A percentile compares a stretch with the other conserved stretches of the same genome.
These are phyloP conservation scores for Nothura maculosa DNA, from an alignment of 2,797 vertebrate species.

Conservation along the genomic window DNA sequence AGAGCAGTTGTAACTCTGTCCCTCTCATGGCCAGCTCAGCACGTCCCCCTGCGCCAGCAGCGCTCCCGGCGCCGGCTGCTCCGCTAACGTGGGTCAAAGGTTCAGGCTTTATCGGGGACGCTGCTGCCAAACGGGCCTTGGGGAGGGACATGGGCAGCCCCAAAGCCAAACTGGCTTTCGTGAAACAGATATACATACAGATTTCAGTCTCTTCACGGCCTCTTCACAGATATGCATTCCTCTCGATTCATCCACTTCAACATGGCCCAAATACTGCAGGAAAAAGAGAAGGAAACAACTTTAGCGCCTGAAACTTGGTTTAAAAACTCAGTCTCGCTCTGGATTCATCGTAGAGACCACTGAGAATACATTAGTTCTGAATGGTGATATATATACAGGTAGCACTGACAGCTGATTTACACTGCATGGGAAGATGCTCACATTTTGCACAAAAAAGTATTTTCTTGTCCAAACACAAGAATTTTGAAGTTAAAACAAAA, in stretches of 20 bases:
- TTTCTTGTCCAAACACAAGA: neutral
- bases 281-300: neutral
- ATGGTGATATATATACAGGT: no score
- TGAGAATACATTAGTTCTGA: neutral
- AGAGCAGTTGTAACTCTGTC: slow-evolving; percentile 54
- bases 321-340: neutral
- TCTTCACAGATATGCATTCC: slow-evolving; percentile 99
- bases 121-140: neutral
- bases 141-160: slow-evolving; percentile 18
- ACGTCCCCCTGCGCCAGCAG: slow-evolving; percentile 14
- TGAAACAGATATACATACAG: slow-evolving; percentile 89
- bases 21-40: slow-evolving; percentile 40
- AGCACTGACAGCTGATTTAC: neutral
- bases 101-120: slow-evolving; percentile 20
- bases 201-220: slow-evolving; percentile 97
- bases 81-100: slow-evolving; percentile 59
- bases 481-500: neutral
- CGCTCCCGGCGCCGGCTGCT: slow-evolving; percentile 29
- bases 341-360: neutral
- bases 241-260: slow-evolving; percentile 98
- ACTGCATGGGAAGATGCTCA: neutral
- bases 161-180: slow-evolving; percentile 12
- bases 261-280: slow-evolving; percentile 95
- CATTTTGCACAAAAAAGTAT: neutral
- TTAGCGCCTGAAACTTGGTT: neutral